These are phyloP conservation scores for Xyrichtys novacula DNA, from an alignment of 2,797 vertebrate genomes.

Conservation along the genomic window DNA sequence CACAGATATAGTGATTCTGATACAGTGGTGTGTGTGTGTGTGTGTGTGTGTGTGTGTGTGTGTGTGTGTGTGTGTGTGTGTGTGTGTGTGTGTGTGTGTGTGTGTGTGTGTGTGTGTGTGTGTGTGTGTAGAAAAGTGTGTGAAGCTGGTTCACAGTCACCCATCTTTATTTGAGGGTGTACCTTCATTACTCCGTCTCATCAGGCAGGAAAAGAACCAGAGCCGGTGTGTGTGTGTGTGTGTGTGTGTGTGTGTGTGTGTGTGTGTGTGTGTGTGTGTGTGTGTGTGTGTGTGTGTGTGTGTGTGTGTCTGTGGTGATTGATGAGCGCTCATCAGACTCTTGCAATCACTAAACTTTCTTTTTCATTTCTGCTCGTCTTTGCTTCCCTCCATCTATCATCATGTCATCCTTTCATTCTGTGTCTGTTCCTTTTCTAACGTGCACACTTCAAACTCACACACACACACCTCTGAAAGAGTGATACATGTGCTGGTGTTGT, in stretches of 20 bases:
- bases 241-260: conserved; percentile 31
- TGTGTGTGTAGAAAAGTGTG: too few species aligned
- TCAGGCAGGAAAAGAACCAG: conserved; percentile 62
- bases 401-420: conserved; percentile 5
- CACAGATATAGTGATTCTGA: too few species aligned
- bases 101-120: neutral
- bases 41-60: too few species aligned
- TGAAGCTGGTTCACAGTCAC: conserved; percentile 6
- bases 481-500: too few species aligned
- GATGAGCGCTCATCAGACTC: conserved; percentile 63
- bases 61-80: conserved; percentile 7
- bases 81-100: too few species aligned
- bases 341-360: conserved; percentile 66
- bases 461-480: too few species aligned
- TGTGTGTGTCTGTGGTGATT: conserved; percentile 40
- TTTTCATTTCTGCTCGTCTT: conserved; percentile 52
- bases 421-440: conserved; percentile 25
- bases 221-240: conserved; percentile 27
- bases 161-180: conserved; percentile 56
- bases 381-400: conserved; percentile 48
- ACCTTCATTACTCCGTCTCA: conserved; percentile 59
- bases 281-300: conserved; percentile 9
- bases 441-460: neutral
- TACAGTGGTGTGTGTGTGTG: too few species aligned
- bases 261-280: conserved; percentile 34